phyloP scores from a whole-genome alignment of 2,888 invertebrate species.

The Eristalis tenax region DNA sequence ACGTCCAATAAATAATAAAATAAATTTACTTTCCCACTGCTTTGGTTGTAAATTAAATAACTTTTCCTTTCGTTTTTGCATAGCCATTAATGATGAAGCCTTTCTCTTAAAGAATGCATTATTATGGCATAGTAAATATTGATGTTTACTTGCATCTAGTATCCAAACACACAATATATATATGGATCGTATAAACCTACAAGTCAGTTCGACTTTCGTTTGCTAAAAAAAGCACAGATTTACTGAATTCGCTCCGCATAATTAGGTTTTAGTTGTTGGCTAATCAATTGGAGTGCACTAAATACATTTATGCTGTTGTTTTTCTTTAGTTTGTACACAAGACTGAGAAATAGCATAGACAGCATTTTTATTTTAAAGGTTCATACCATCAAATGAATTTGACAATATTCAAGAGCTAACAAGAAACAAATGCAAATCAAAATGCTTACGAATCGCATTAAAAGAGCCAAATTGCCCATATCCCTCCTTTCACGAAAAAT shows the following conservation, averaged over 20 bases:
- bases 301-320: neutral
- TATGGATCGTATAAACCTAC: too few relatives aligned
- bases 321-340: neutral
- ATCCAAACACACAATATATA: too few relatives aligned
- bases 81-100: neutral
- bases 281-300: neutral
- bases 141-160: neutral
- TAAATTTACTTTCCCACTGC: neutral
- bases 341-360: neutral
- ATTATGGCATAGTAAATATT: neutral
- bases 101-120: neutral
- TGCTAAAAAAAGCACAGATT: too few relatives aligned
- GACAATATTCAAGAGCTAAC: too few relatives aligned
- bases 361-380: too few relatives aligned
- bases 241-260: neutral
- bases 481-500: constrained; percentile 21
- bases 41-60: neutral
- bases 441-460: neutral
- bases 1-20: neutral
- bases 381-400: too few relatives aligned
- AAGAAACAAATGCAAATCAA: neutral
- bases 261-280: neutral
- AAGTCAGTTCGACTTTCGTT: too few relatives aligned
- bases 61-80: neutral
- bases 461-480: constrained; percentile 36